Evolutionary conservation across 2,797 vertebrate species (phyloP).

Genomic region (Holocentrus rufus): DNA sequence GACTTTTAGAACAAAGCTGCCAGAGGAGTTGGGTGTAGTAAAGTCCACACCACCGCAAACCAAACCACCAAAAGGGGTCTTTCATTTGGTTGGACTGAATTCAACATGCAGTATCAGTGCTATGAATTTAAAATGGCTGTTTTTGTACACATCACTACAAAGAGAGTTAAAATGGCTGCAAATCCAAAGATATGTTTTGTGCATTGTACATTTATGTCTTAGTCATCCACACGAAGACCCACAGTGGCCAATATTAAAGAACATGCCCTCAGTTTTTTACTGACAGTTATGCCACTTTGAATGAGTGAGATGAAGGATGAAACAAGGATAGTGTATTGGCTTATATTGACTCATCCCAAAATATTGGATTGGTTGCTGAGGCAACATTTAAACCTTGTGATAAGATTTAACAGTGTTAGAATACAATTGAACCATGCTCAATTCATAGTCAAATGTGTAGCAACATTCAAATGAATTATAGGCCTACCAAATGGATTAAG

Average conservation of each 20-base stretch:
- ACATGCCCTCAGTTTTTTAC: slow-evolving; percentile 35
- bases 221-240: slow-evolving; percentile 51
- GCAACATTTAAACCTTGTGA: slow-evolving; percentile 11
- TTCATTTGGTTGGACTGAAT: slow-evolving; percentile 66
- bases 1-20: slow-evolving; percentile 68
- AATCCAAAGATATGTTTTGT: slow-evolving; percentile 51
- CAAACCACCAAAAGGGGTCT: slow-evolving; percentile 60
- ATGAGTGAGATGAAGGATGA: slow-evolving; percentile 46
- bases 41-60: slow-evolving; percentile 70
- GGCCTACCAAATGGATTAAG: too few species aligned
- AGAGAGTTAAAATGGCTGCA: slow-evolving; percentile 71
- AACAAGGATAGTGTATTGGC: slow-evolving; percentile 13
- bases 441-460: not conserved
- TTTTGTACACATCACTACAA: slow-evolving; percentile 61
- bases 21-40: slow-evolving; percentile 75
- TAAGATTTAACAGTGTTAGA: too few species aligned
- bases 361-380: slow-evolving; percentile 38
- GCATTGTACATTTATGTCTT: slow-evolving; percentile 65
- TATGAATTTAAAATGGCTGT: slow-evolving; percentile 75
- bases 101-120: slow-evolving; percentile 63
- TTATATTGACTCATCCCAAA: not conserved
- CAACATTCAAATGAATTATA: slow-evolving; percentile 20
- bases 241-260: slow-evolving; percentile 28
- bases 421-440: too few species aligned
- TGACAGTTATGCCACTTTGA: slow-evolving; percentile 38